phyloP scores from a whole-genome alignment of 2,888 invertebrate species.

The Synanthedon vespiformis region DNA sequence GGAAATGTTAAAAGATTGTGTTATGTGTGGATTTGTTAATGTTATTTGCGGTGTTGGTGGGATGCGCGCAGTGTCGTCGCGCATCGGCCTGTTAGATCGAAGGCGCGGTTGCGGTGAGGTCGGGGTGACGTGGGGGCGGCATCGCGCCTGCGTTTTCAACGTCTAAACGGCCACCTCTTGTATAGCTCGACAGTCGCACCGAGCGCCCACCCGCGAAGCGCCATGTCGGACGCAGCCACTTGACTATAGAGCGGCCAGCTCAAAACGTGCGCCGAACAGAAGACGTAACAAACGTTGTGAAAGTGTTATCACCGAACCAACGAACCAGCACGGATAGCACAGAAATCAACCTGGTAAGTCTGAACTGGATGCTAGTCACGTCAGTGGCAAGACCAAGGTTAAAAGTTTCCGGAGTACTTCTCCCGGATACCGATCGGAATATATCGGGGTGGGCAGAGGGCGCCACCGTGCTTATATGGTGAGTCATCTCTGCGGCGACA shows the following conservation, averaged over 20 bases:
- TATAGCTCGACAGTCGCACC: conserved; percentile 57
- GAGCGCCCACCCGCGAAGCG: conserved; percentile 50
- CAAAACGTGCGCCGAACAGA: conserved; percentile 8
- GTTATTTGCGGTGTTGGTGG: conserved; percentile 51
- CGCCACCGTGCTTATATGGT: conserved; percentile 46
- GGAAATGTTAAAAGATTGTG: conserved; percentile 40
- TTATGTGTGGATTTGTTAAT: conserved; percentile 42
- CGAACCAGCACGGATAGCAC: conserved; percentile 32
- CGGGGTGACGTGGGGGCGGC: conserved; percentile 16
- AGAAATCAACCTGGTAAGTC: conserved; percentile 52
- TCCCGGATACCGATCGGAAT: conserved; percentile 30
- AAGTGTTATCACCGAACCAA: conserved; percentile 30
- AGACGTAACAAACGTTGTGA: conserved; percentile 30
- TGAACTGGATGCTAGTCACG: conserved; percentile 21
- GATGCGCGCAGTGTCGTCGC: conserved; percentile 42
- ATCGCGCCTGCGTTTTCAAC: conserved; percentile 40
- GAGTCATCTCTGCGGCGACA: conserved; percentile 64
- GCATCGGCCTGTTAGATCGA: conserved; percentile 59
- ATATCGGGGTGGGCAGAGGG: conserved; percentile 37
- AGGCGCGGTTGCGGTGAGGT: conserved; percentile 22
- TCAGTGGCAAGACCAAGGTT: conserved; percentile 28
- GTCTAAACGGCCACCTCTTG: conserved; percentile 34
- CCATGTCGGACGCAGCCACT: conserved; percentile 57
- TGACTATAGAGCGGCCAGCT: conserved; percentile 52
- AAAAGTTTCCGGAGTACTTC: conserved; percentile 31